Conservation (phyloP, 2,888 invertebrate species). For the Hirtodrosophila alboralis region DNA sequence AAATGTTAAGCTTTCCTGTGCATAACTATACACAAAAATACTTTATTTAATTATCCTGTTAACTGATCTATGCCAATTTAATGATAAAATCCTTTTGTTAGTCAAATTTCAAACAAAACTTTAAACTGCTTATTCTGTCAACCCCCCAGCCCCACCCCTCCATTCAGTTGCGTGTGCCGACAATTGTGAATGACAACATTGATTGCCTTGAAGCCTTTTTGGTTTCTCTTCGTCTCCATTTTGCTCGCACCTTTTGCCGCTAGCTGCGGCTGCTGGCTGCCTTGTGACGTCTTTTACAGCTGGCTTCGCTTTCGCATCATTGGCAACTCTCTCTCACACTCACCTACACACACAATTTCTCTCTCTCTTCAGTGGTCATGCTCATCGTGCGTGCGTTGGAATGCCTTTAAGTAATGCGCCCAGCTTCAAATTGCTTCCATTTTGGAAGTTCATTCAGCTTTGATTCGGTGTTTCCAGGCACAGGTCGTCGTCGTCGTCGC, state of each 20-base stretch:
- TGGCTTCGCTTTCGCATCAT: slow-evolving; percentile 32
- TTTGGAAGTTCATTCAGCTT: slow-evolving; percentile 77
- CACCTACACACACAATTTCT: slow-evolving; percentile 15
- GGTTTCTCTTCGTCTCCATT: slow-evolving; percentile 28
- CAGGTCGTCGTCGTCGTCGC: slow-evolving; percentile 20
- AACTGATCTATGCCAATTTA: slow-evolving; percentile 39
- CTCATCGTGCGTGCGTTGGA: slow-evolving; percentile 51
- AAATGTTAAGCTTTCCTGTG: too few species aligned
- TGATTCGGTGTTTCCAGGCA: slow-evolving; percentile 51
- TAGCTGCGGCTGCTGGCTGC: slow-evolving; percentile 13
- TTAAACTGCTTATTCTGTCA: not conserved
- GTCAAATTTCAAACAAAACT: not conserved
- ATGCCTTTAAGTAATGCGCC: slow-evolving; percentile 21
- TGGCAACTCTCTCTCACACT: slow-evolving; percentile 7
- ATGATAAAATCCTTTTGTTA: not conserved
- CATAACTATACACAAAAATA: too few species aligned
- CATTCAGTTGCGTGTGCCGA: slow-evolving; percentile 10
- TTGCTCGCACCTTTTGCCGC: not conserved
- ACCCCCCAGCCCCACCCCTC: not conserved
- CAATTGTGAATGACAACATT: slow-evolving; percentile 38
- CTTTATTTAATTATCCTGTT: not conserved
- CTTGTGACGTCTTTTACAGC: slow-evolving; percentile 69
- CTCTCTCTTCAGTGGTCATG: slow-evolving; percentile 25
- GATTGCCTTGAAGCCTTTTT: not conserved
- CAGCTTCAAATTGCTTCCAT: slow-evolving; percentile 68